Percentiles rank a stretch among this genome's conserved stretches.
phyloP scores from a whole-genome alignment of 2,797 vertebrate species.

The Phaenicophaeus curvirostris region DNA sequence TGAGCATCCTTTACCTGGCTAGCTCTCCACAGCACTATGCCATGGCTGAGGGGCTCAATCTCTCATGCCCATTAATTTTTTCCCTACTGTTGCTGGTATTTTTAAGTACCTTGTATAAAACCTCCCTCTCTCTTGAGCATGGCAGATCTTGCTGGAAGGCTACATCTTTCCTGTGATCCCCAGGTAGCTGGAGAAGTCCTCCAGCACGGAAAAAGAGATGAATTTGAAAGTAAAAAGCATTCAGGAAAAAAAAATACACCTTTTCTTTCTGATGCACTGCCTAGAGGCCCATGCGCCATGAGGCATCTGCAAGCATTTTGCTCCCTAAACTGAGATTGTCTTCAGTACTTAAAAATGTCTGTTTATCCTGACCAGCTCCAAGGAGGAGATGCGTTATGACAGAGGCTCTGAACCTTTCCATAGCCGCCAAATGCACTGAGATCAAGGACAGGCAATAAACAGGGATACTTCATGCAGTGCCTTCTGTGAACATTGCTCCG shows the following conservation, averaged over 20 bases:
- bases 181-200: background rate
- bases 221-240: background rate
- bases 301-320: background rate
- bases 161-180: background rate
- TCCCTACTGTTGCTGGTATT: background rate
- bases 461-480: background rate
- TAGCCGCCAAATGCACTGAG: background rate
- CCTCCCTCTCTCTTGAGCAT: background rate
- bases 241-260: background rate
- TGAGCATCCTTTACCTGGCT: background rate
- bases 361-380: background rate
- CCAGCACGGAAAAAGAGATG: background rate
- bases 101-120: background rate
- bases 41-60: background rate
- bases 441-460: background rate
- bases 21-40: background rate
- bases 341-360: background rate
- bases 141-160: background rate
- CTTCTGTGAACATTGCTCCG: background rate
- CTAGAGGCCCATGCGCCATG: background rate
- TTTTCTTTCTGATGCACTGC: background rate
- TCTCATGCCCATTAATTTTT: background rate
- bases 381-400: background rate
- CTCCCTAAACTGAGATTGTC: background rate
- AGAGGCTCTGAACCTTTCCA: background rate